Evolutionary conservation across 2,113 vertebrate species (phyloP), one percentile per base, ranked within the genome.

Genomic region (Serinus canaria): DNA sequence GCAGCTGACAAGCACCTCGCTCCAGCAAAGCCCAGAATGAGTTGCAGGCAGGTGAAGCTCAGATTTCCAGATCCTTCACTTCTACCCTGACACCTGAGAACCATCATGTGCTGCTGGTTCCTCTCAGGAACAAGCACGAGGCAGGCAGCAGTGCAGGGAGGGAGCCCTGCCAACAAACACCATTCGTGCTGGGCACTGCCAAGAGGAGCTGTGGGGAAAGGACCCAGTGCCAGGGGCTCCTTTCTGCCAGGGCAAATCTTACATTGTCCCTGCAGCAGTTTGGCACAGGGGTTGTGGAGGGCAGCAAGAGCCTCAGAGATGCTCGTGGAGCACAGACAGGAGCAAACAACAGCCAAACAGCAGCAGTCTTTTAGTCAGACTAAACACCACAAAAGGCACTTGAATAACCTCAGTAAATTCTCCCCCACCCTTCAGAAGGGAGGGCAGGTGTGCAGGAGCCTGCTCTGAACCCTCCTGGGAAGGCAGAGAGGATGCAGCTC

Each of bases 161-260:
- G 8, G 33, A 70, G 5, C 20, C 31, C 47, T 73, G 88, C 77
- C 95, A 77, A 2, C 53, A 64, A 67, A n/a, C 58, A 46, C 53
- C 17, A 4, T 9, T 33, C 0, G 0, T 33, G 67, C 67, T 49
- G 14, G 66, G 10, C n/a, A 13, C 1, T 0, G 70, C 59, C 16
- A 6, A 55, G 39, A 43, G 44, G 33, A 86, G 56, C 24, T 7
- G 5, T 6, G 2, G 23, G 37, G 39, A 63, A 30, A 44, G 43
- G 24, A 75, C 8, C 16, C 24, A 2, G 35, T 31, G 52, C 72
- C 56, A 44, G 44, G 6, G 17, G 41, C 63, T 86, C 63, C 79
- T 16, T 63, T 66, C 46, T 74, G 82, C 56, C 83, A 31, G 37
- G 52, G 24, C 43, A 85, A 30, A 83, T 30, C 33, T 59, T n/a